These are phyloP conservation scores for Lepidotrigona ventralis DNA, from an alignment of 1,140 invertebrate genomes.

Conservation along the genomic window DNA sequence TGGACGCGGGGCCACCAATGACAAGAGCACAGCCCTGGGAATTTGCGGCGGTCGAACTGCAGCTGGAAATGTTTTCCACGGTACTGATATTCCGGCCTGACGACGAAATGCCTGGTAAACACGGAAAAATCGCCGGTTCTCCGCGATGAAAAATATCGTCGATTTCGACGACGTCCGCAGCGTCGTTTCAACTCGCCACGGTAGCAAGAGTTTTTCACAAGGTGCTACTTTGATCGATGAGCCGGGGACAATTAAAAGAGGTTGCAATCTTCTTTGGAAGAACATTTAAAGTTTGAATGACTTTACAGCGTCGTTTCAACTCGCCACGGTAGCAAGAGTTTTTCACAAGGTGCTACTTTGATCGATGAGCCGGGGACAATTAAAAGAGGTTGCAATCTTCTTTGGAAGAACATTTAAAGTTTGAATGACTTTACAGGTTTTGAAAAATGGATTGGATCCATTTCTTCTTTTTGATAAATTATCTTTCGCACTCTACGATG, in stretches of 20 bases:
- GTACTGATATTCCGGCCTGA: conserved; percentile 53
- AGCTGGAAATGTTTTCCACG: conserved; percentile 57
- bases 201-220: too few relatives aligned
- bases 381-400: not conserved
- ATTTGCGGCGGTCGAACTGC: conserved; percentile 57
- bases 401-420: not conserved
- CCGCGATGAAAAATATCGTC: conserved; percentile 28
- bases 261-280: not conserved
- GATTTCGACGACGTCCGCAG: too few relatives aligned
- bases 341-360: not conserved
- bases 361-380: not conserved
- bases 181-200: not conserved
- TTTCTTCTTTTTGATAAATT: too few relatives aligned
- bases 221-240: not conserved
- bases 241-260: not conserved
- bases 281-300: not conserved
- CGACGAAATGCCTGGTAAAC: conserved; percentile 46
- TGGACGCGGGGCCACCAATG: conserved; percentile 21
- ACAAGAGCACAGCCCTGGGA: conserved; percentile 48
- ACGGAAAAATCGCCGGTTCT: conserved; percentile 36
- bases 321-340: too few relatives aligned
- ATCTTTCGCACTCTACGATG: too few relatives aligned
- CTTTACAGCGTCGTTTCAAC: not conserved
- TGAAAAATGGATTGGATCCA: not conserved
- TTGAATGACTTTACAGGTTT: not conserved